These are phyloP conservation scores for Eristalinus aeneus DNA, from an alignment of 2,888 invertebrate species.

Conservation along the genomic window DNA sequence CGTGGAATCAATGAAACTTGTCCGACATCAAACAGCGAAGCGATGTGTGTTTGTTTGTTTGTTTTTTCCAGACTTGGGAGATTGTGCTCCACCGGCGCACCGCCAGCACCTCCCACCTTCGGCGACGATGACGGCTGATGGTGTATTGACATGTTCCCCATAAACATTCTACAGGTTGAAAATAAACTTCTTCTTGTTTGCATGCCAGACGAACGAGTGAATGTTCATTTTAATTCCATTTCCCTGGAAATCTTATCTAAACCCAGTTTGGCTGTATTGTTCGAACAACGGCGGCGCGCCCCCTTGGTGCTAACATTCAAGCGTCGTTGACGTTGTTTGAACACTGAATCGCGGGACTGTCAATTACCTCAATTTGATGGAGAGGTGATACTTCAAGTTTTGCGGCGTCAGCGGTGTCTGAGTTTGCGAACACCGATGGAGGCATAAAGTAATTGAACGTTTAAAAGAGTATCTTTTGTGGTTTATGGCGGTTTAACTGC, in stretches of 20 bases:
- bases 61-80: conserved; percentile 39
- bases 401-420: not conserved
- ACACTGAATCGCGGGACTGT: conserved; percentile 5
- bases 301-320: not conserved
- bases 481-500: conserved; percentile 14
- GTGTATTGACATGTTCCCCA: conserved; percentile 54
- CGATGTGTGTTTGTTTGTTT: conserved; percentile 48
- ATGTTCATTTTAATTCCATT: conserved; percentile 58
- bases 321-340: not conserved
- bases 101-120: not conserved
- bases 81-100: conserved; percentile 2
- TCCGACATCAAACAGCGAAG: conserved; percentile 28
- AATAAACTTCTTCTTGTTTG: conserved; percentile 56
- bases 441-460: conserved; percentile 27
- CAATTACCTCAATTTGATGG: conserved; percentile 13
- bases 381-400: not conserved
- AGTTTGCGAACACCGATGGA: not conserved
- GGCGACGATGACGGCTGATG: not conserved
- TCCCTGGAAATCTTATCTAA: conserved; percentile 41
- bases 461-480: conserved; percentile 3
- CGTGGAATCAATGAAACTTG: conserved; percentile 53
- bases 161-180: conserved; percentile 69
- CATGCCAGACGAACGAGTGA: conserved; percentile 28
- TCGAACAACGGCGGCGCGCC: not conserved
- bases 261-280: conserved; percentile 7